Evolutionary conservation across 2,113 vertebrate genomes (phyloP).

Genomic region (Gymnarchus niloticus): DNA sequence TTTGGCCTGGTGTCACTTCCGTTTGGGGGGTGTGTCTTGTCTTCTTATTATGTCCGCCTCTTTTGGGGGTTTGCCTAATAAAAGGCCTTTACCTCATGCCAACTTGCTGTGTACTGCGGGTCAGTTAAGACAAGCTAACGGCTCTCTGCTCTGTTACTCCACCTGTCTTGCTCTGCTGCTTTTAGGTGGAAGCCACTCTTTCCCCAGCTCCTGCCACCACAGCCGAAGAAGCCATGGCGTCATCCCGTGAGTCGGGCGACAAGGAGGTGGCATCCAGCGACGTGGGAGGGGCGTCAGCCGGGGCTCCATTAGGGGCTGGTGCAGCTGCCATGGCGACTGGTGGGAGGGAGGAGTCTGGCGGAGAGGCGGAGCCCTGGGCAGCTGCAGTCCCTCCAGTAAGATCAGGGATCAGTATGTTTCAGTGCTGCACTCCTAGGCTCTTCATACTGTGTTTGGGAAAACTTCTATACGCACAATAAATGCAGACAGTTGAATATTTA

Average conservation of each 20-base stretch:
- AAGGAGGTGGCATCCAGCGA: conserved; percentile 40
- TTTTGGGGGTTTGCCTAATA: neutral
- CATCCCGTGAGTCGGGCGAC: conserved; percentile 49
- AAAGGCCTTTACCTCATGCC: neutral
- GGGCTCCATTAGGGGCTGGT: conserved; percentile 45
- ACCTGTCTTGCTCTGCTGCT: neutral
- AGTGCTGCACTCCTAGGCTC: neutral
- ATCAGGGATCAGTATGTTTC: neutral
- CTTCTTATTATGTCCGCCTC: neutral
- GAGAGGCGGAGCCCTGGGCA: conserved; percentile 75
- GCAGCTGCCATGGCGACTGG: conserved; percentile 48
- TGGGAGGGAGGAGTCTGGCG: conserved; percentile 60
- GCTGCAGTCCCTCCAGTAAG: conserved; percentile 80
- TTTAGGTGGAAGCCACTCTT: conserved; percentile 62
- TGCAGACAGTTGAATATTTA: too few relatives aligned
- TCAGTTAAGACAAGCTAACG: neutral
- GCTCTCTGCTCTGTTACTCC: neutral
- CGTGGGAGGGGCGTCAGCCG: conserved; percentile 53
- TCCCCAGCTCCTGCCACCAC: conserved; percentile 81
- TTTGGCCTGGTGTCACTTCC: neutral
- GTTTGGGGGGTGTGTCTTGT: neutral
- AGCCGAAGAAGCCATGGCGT: conserved; percentile 78
- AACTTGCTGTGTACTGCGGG: neutral
- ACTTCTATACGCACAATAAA: too few relatives aligned
- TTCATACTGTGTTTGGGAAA: too few relatives aligned